phyloP scores from a whole-genome alignment of 2,797 vertebrate species.

The Limosa lapponica region DNA sequence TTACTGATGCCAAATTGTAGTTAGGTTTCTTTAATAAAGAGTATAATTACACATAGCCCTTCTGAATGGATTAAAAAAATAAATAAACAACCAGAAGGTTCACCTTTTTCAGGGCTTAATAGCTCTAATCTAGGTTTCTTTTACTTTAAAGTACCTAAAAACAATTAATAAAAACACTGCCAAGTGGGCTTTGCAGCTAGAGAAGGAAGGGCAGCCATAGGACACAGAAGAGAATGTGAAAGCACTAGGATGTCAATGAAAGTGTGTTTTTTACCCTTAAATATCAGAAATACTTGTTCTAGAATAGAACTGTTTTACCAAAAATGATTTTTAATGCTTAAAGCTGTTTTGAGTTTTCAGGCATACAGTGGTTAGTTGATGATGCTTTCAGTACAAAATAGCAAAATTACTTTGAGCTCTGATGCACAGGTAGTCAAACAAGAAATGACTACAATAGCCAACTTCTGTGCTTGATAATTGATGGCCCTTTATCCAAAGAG shows the following conservation, averaged over 20 bases:
- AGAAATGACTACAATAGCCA: neutral
- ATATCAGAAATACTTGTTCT: conserved; percentile 3
- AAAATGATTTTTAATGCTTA: conserved; percentile 15
- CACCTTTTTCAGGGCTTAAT: conserved; percentile 2
- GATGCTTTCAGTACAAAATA: conserved; percentile 13
- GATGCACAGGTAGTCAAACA: neutral
- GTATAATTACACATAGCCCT: conserved; percentile 30
- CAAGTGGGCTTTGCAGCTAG: neutral
- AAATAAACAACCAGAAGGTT: neutral
- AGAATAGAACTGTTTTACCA: conserved; percentile 26
- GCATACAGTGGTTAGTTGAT: conserved; percentile 29
- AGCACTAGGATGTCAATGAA: conserved; percentile 1
- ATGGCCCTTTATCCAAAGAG: conserved; percentile 3
- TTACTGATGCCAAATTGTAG: conserved; percentile 61
- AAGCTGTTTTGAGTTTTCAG: conserved; percentile 26
- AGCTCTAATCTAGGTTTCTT: conserved; percentile 43
- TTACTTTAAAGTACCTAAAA: conserved; percentile 16
- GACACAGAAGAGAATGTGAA: neutral
- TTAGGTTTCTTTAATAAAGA: conserved; percentile 30
- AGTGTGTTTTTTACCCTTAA: neutral
- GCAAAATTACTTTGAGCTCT: conserved; percentile 31
- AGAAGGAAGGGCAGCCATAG: neutral
- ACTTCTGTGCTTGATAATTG: neutral
- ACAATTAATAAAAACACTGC: neutral
- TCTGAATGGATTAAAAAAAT: neutral